Base-by-base conservation (phyloP, 2,113 vertebrate species). In the Vombatus ursinus region DNA sequence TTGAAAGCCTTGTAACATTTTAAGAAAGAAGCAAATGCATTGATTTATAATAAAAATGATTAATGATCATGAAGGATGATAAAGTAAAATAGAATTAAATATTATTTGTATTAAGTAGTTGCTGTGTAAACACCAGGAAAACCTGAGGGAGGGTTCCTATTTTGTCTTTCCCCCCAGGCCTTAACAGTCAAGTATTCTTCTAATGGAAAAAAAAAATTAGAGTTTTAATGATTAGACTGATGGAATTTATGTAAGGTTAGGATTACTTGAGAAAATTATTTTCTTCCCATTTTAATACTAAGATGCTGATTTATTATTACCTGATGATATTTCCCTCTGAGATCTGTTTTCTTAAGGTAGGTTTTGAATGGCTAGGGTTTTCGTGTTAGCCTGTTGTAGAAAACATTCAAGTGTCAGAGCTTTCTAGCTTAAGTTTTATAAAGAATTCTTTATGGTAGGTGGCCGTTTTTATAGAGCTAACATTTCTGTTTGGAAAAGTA, bases 241-340 rank as follows among this genome's bases (percentile, higher is more conserved):
- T 91, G 22, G 26, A 90, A 91, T 90, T 95, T 92, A 94, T 94
- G 95, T 95, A 92, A 92, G 24, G 31, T 93, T 95, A 90, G 52
- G 92, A 91, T 50, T 48, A 90, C 25, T 12, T 90, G 48, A 90
- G 68, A 44, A 84, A 84, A 44, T 84, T 84, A 84, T 84, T 77
- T 77, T n/a, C 37, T 77, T 19, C 57, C 2, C 11, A n/a, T 77
- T 84, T 84, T 84, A 44, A 84, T 84, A 16, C 68, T 44, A 84
- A 84, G 1, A 84, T 84, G 68, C 5, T 44, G 68, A 51, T 52
- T 52, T 93, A 50, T 50, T 84, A 0, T 92, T 94, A 24, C 93
- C 16, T 92, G 53, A 68, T 94, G 53, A 50, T 8, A 68, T 26
- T 92, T 90, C 25, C 0, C 51, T 94, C 23, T 53, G 8, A 31